Conservation (phyloP, 1,140 invertebrate genomes). For the Diploscapter pachys region DNA sequence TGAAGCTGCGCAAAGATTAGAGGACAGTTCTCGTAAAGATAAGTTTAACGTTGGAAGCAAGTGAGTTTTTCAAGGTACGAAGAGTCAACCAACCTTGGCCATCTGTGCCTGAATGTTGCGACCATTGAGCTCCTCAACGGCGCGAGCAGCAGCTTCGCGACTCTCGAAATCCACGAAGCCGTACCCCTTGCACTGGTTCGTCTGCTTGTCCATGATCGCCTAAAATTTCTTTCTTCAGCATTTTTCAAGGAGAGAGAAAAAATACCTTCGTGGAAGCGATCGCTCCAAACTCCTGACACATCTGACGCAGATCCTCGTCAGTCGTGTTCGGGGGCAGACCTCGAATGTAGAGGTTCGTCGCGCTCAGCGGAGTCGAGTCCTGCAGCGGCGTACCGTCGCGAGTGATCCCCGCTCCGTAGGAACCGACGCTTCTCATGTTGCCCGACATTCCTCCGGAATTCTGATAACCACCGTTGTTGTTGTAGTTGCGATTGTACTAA, state of each 20-base stretch:
- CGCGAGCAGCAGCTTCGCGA: conserved; percentile 83
- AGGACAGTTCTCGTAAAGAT: conserved; percentile 28
- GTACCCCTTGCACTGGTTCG: conserved; percentile 99
- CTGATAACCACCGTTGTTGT: too few species aligned
- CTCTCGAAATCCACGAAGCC: conserved; percentile 99
- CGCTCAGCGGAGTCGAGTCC: conserved; percentile 25
- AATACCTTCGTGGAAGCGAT: conserved; percentile 89
- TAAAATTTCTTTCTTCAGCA: neutral
- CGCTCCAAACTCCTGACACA: conserved; percentile 93
- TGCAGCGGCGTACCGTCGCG: conserved; percentile 22
- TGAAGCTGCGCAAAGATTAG: conserved; percentile 62
- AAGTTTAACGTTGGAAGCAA: too few species aligned
- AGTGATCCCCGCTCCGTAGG: conserved; percentile 3
- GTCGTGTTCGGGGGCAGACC: conserved; percentile 89
- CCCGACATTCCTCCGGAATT: too few species aligned
- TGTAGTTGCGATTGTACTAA: too few species aligned
- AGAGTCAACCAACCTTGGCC: conserved; percentile 83
- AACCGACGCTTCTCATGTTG: too few species aligned
- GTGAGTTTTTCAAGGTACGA: too few species aligned
- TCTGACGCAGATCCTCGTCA: conserved; percentile 89
- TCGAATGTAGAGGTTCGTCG: conserved; percentile 93
- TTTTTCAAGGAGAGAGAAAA: neutral
- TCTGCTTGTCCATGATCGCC: conserved; percentile 96
- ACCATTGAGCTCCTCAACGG: conserved; percentile 85
- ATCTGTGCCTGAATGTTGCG: conserved; percentile 98